These are phyloP conservation scores for Sphaeridia pumilis DNA, from an alignment of 2,888 invertebrate species.

Conservation along the genomic window DNA sequence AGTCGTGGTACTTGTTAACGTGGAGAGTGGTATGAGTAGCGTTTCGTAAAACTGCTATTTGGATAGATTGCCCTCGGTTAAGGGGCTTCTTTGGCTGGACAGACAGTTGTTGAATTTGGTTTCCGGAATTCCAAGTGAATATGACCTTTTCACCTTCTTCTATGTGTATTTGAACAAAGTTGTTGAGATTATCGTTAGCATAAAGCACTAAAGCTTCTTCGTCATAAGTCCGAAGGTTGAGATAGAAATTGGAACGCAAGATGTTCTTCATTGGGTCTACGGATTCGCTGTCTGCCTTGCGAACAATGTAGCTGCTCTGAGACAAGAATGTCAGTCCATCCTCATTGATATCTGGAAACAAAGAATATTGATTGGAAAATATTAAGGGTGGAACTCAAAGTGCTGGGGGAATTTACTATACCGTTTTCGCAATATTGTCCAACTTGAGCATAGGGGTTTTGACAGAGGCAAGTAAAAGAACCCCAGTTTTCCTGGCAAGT, in stretches of 20 bases:
- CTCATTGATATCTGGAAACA: slow-evolving; percentile 67
- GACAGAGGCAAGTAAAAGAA: slow-evolving; percentile 74
- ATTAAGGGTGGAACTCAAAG: background rate
- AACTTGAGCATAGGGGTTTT: slow-evolving; percentile 83
- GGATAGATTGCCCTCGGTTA: slow-evolving; percentile 70
- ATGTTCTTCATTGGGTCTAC: slow-evolving; percentile 59
- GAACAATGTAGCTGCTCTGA: slow-evolving; percentile 57
- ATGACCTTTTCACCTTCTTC: slow-evolving; percentile 66
- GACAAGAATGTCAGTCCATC: slow-evolving; percentile 80
- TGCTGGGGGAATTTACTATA: slow-evolving; percentile 46
- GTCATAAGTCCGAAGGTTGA: slow-evolving; percentile 80
- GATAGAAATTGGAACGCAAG: slow-evolving; percentile 65
- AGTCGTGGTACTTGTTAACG: slow-evolving; percentile 65
- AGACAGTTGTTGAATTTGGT: slow-evolving; percentile 28
- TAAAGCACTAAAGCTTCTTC: slow-evolving; percentile 69
- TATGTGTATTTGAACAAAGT: slow-evolving; percentile 80
- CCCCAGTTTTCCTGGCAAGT: slow-evolving; percentile 49
- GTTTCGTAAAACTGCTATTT: slow-evolving; percentile 70
- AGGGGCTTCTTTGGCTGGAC: slow-evolving; percentile 43
- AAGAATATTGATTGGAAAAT: slow-evolving; percentile 14
- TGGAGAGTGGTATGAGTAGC: slow-evolving; percentile 62
- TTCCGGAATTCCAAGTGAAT: slow-evolving; percentile 63
- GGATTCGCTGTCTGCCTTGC: slow-evolving; percentile 62
- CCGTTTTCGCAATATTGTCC: slow-evolving; percentile 83
- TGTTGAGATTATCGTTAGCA: slow-evolving; percentile 83